A percentile compares a stretch with the other conserved stretches of the same genome.
Conservation (phyloP, 2,113 vertebrate genomes). For the Sapayoa aenigma region DNA sequence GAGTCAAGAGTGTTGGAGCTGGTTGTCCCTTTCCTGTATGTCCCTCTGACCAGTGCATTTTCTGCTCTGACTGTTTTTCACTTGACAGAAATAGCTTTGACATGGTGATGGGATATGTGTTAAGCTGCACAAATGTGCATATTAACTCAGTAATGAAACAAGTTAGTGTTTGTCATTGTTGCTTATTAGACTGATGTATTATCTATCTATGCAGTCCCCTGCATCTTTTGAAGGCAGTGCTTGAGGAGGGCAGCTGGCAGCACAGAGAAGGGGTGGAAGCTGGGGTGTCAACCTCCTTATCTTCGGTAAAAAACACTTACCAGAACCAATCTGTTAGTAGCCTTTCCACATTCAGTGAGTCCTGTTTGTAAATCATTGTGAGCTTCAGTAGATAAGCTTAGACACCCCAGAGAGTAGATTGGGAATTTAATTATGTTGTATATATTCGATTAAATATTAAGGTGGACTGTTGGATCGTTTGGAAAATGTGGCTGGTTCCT, state of each 20-base stretch:
- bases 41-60: neutral
- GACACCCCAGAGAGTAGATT: neutral
- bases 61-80: neutral
- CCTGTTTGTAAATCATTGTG: neutral
- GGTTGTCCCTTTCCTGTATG: neutral
- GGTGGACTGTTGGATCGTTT: neutral
- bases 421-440: neutral
- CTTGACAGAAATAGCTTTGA: neutral
- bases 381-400: neutral
- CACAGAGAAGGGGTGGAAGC: neutral
- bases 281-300: neutral
- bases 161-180: neutral
- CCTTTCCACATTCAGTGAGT: neutral
- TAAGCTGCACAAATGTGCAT: neutral
- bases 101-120: neutral
- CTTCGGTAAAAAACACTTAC: neutral
- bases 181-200: neutral
- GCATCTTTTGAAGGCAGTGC: neutral
- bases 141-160: neutral
- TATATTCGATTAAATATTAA: conserved; percentile 28
- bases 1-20: neutral
- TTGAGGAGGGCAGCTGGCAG: neutral
- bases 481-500: neutral
- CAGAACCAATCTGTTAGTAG: neutral
- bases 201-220: neutral